These are phyloP conservation scores for Atopsyche davidsoni DNA, from an alignment of 1,140 invertebrate genomes.

Conservation along the genomic window DNA sequence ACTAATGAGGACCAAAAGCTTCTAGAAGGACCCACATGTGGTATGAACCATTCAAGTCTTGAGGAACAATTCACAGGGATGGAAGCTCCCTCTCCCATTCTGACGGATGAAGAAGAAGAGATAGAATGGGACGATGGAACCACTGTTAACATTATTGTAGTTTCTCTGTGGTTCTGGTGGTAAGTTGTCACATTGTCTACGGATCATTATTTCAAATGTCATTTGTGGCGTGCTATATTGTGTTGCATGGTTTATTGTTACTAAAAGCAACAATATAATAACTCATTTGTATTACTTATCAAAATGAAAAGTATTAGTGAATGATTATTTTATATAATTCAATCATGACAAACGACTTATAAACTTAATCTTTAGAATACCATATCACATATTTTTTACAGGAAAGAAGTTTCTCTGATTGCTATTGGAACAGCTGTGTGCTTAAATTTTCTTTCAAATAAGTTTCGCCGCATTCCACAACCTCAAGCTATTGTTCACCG, in stretches of 20 bases:
- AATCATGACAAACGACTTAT: no score
- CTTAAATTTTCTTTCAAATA: constrained; percentile 41
- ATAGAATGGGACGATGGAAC: constrained; percentile 19
- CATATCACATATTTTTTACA: constrained; percentile 42
- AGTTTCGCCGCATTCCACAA: constrained; percentile 13
- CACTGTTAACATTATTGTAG: constrained; percentile 45
- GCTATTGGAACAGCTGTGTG: constrained; percentile 59
- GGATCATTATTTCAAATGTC: no score
- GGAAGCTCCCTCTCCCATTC: neutral
- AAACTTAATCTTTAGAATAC: no score
- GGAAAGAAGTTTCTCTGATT: constrained; percentile 69
- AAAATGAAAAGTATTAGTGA: no score
- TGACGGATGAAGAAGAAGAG: constrained; percentile 9
- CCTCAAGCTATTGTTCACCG: constrained; percentile 19
- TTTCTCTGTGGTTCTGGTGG: constrained; percentile 78
- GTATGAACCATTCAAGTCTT: constrained; percentile 5
- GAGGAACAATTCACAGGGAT: neutral
- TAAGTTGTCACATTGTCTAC: constrained; percentile 36
- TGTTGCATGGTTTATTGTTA: no score
- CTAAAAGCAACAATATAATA: no score
- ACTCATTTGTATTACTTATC: no score
- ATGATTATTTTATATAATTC: no score
- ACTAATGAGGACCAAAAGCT: constrained; percentile 37
- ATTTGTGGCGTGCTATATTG: no score
- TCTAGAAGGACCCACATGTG: constrained; percentile 20